Conservation (phyloP, 2,888 invertebrate species). For the Yponomeuta cagnagella region DNA sequence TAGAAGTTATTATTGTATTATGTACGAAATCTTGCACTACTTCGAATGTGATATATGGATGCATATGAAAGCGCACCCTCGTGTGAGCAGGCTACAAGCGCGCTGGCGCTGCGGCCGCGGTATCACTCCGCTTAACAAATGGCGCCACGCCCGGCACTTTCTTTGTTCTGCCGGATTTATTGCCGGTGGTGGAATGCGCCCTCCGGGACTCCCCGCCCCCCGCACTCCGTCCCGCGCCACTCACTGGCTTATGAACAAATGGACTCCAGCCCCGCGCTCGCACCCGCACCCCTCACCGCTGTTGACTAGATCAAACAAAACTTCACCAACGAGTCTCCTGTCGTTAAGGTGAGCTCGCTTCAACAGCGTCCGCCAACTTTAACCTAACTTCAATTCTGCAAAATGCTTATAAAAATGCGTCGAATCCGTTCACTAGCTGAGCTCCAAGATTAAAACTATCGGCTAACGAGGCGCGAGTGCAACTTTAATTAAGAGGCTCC, state of each 20-base stretch:
- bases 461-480: slow-evolving; percentile 5
- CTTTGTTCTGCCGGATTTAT: slow-evolving; percentile 13
- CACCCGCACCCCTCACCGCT: not conserved
- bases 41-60: too few relatives aligned
- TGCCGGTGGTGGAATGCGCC: not conserved
- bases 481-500: slow-evolving; percentile 10
- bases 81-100: not conserved
- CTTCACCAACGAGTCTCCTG: not conserved
- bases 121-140: slow-evolving; percentile 9
- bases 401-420: slow-evolving; percentile 6
- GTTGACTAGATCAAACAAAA: not conserved
- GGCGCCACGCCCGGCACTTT: slow-evolving; percentile 12
- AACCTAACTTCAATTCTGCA: not conserved
- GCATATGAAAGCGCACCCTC: not conserved
- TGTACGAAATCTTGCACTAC: too few relatives aligned
- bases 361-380: not conserved
- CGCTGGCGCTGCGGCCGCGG: slow-evolving; percentile 3
- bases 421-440: not conserved
- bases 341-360: not conserved
- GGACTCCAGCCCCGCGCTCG: not conserved
- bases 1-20: too few relatives aligned
- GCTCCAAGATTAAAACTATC: slow-evolving; percentile 10
- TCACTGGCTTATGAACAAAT: slow-evolving; percentile 11
- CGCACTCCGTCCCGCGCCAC: not conserved
- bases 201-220: slow-evolving; percentile 2